Evolutionary conservation across 1,140 invertebrate species (phyloP), one percentile per base, ranked within the genome.

Genomic region (Zaprionus nigranus): DNA sequence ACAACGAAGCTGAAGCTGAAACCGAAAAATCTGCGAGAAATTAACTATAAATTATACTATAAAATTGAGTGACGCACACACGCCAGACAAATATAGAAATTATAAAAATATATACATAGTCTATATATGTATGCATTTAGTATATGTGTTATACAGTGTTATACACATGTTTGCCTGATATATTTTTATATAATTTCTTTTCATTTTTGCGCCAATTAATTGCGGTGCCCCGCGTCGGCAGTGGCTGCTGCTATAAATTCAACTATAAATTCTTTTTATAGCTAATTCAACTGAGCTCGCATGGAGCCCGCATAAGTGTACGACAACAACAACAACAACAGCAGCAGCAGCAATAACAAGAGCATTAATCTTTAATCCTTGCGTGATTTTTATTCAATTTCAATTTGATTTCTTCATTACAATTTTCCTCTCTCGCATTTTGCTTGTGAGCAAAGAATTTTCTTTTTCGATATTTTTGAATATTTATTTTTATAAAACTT

Each of bases 401-500:
- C 2, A 24, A 11, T 46, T 22, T 60, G 5, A 60, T 28, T 62
- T 24, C 4, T 5, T 2, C 28, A 53, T 20, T 54, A 28, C 9
- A 49, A 15, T 28, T 46, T 63, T 67, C 46, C 0, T 5, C 24
- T 26, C 24, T 26, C 13, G n/a, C 11, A 63, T 46, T 38, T 54
- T 43, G 5, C 20, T 56, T 12, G 46, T 24, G 46, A 5, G 46
- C 22, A 51, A 9, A 20, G 17, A 22, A 51, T 51, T 51, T 36
- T 26, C 28, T 13, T 40, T 26, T 53, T 68, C n/a, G 57, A 38
- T 43, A 38, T 30, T 71, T 78, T 74, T 70, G n/a, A 90, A 90
- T 85, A 90, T 90, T 90, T 90, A 90, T 90, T 90, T 90, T 90
- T 90, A 91, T 90, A 90, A 90, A 82, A 74, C 79, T 90, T 82